These are phyloP conservation scores for Altica lythri DNA, from an alignment of 2,888 invertebrate species.

Conservation along the genomic window DNA sequence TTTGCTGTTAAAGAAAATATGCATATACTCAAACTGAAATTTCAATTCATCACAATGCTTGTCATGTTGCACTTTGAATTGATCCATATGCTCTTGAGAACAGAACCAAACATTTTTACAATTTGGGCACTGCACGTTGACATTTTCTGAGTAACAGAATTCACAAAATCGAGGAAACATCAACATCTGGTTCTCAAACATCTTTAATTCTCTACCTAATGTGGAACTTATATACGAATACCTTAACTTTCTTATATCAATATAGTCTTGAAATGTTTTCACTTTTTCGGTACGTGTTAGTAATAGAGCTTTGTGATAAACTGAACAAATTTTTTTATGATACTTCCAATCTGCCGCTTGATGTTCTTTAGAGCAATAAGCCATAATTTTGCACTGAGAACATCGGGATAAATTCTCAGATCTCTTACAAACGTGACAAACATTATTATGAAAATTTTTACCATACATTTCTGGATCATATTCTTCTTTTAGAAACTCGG, in stretches of 20 bases:
- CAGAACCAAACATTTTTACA: constrained; percentile 45
- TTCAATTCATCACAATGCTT: constrained; percentile 38
- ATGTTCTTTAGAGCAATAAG: constrained; percentile 80
- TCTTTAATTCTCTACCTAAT: constrained; percentile 39
- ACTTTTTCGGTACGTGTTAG: constrained; percentile 11
- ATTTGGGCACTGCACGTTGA: constrained; percentile 35
- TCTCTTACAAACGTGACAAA: constrained; percentile 44
- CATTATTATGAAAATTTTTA: constrained; percentile 35
- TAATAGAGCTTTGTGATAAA: constrained; percentile 31
- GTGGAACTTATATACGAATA: constrained; percentile 36
- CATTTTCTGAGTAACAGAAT: constrained; percentile 39
- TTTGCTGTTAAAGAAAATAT: too few relatives aligned
- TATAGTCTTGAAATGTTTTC: constrained; percentile 27
- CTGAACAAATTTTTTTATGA: constrained; percentile 68
- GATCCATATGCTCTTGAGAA: constrained; percentile 35
- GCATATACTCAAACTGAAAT: too few relatives aligned
- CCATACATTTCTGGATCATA: constrained; percentile 10
- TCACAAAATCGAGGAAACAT: constrained; percentile 48
- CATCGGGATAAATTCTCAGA: constrained; percentile 59
- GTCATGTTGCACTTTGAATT: constrained; percentile 31
- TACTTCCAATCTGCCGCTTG: constrained; percentile 78
- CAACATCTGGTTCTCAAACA: constrained; percentile 47
- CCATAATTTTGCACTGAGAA: constrained; percentile 71
- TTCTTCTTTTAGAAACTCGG: too few relatives aligned
- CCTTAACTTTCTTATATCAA: constrained; percentile 20